phyloP scores from a whole-genome alignment of 2,113 vertebrate species.

The Pogonocichla stellata region DNA sequence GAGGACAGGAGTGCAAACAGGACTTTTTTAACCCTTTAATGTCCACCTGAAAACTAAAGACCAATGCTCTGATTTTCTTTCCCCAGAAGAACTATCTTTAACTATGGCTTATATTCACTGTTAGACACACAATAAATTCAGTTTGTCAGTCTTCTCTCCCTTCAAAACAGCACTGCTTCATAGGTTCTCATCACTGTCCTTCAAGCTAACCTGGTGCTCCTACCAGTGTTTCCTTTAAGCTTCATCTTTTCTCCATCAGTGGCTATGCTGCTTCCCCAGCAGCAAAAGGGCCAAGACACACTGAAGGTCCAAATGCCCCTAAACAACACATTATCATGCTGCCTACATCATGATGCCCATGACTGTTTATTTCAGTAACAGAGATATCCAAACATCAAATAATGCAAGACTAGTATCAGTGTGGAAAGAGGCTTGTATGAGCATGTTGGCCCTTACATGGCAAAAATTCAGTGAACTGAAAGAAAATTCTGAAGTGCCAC shows the following conservation, averaged over 20 bases:
- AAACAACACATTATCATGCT: rapidly evolving
- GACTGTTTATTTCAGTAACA: neutral
- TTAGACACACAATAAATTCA: neutral
- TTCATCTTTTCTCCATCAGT: neutral
- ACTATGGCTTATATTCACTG: neutral
- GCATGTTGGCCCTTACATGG: rapidly evolving
- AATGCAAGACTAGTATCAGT: neutral
- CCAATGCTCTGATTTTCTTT: neutral
- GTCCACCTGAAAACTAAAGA: neutral
- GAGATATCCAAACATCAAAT: neutral
- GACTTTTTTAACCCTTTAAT: neutral
- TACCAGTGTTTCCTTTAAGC: neutral
- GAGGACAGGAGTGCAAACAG: neutral
- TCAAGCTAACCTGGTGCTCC: neutral
- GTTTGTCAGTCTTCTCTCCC: neutral
- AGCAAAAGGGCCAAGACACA: neutral
- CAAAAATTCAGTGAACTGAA: neutral
- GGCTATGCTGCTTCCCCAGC: neutral
- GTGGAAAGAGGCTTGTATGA: rapidly evolving
- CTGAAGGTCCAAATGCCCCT: neutral
- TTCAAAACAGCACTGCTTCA: neutral
- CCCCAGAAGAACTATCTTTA: neutral
- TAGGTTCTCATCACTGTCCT: neutral
- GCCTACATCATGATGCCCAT: rapidly evolving
- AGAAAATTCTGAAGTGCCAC: neutral